Percentiles rank a stretch among this genome's conserved stretches.
Evolutionary conservation across 2,797 vertebrate genomes (phyloP).

Genomic region (Lutjanus argentimaculatus): DNA sequence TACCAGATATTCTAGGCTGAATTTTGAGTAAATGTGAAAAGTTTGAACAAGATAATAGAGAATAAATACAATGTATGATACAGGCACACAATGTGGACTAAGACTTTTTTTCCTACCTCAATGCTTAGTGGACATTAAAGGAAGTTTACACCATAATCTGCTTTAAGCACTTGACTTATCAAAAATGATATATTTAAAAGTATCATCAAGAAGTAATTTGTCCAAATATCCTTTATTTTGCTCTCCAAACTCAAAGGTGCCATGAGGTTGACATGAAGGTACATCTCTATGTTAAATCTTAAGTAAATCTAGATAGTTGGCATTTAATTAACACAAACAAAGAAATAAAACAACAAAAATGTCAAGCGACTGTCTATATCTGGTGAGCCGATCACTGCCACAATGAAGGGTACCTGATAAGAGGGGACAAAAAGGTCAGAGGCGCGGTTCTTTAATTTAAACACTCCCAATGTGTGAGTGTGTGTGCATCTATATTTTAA

Average conservation of each 20-base stretch:
- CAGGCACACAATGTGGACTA: too few relatives aligned
- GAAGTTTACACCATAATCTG: too few relatives aligned
- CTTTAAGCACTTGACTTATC: background rate
- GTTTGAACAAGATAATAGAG: too few relatives aligned
- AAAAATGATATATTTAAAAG: background rate
- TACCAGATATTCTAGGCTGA: too few relatives aligned
- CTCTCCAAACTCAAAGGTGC: background rate
- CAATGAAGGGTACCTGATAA: constrained; percentile 76
- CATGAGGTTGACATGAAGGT: constrained; percentile 17
- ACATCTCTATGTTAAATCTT: constrained; percentile 57
- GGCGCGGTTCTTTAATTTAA: constrained; percentile 71
- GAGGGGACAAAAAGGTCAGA: constrained; percentile 77
- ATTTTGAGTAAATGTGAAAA: too few relatives aligned
- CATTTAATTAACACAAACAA: constrained; percentile 80
- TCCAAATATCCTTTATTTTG: background rate
- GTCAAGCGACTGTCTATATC: constrained; percentile 67
- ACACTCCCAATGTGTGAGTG: constrained; percentile 21
- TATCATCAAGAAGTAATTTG: background rate
- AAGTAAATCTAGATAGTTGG: constrained; percentile 63
- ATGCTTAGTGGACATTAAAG: too few relatives aligned
- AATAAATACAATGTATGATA: too few relatives aligned
- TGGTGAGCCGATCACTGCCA: constrained; percentile 63
- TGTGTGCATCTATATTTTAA: constrained; percentile 36
- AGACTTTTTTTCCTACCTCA: too few relatives aligned
- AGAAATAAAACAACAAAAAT: constrained; percentile 69